Base-by-base conservation (phyloP, 2,113 vertebrate species). In the Callorhinus ursinus region DNA sequence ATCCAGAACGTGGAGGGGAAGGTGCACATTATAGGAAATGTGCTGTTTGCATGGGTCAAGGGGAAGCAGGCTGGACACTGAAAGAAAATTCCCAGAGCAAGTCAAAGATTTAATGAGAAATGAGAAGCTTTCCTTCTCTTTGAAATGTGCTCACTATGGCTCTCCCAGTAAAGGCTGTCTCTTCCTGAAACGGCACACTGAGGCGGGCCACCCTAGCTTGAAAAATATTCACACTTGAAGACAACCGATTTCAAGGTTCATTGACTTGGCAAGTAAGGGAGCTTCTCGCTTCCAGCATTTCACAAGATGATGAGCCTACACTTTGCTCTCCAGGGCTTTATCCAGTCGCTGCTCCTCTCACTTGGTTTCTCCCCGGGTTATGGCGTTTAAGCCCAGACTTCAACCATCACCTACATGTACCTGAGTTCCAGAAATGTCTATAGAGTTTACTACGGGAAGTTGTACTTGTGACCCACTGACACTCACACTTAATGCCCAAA, bases 11-110 rank as follows among this genome's bases (percentile, higher is more conserved):
- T 1, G 18, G 33, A 67, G 46, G 57, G 12, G 42, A 76, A 85
- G 0, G 36, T 24, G 22, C 3, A 12, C 0, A 0, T 72, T 51
- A 14, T 0, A 81, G 33, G 7, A 92, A 82, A 83, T 5, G 1
- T 0, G 6, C 31, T 10, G 0, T 14, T 15, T 72, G 22, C 69
- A 36, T 14, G 61, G 16, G 42, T 15, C 76, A 67, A n/a, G 61
- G 31, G 51, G 18, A 53, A 89, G 61, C 24, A 83, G 85, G 31
- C 49, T 36, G 65, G 82, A 90, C 57, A 8, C 26, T 7, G 24
- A 49, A 85, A 71, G 16, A 67, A 71, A 57, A 72, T 31, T 79
- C 22, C n/a, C 33, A 33, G 49, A 26, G 46, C 15, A 16, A 86
- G 19, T 28, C 46, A 42, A 87, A 96, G 31, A 80, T 51, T 33